A percentile compares a stretch with the other conserved stretches of the same genome.
Conservation (phyloP, 2,797 vertebrate genomes). For the Dipus sagitta region DNA sequence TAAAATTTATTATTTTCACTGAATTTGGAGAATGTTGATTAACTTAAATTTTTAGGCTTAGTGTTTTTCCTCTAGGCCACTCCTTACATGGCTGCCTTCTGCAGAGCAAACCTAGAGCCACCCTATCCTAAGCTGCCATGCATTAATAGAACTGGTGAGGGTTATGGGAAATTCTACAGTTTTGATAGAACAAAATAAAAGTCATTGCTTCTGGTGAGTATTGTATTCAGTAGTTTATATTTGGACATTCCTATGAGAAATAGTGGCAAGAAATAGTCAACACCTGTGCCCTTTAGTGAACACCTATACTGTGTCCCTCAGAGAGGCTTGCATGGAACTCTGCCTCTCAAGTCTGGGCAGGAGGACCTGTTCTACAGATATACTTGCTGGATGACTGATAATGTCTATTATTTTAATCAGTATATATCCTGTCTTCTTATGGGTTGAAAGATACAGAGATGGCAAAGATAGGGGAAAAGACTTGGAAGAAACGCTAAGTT, state of each 20-base stretch:
- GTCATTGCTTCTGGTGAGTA: neutral
- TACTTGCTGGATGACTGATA: neutral
- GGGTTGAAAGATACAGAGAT: neutral
- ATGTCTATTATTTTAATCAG: neutral
- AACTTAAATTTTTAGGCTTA: slow-evolving; percentile 46
- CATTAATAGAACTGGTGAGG: slow-evolving; percentile 31
- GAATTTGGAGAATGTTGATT: neutral
- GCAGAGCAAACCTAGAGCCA: neutral
- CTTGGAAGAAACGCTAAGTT: neutral
- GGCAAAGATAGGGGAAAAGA: too few relatives aligned
- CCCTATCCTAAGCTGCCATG: neutral
- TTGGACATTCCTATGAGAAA: neutral
- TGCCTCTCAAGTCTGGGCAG: too few relatives aligned
- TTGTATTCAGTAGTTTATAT: neutral
- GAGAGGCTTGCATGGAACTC: neutral
- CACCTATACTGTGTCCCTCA: neutral
- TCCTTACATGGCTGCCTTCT: slow-evolving; percentile 27
- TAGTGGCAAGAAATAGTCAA: neutral
- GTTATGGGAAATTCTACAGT: neutral
- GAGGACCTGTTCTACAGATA: neutral
- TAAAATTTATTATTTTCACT: slow-evolving; percentile 22
- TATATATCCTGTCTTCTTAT: neutral
- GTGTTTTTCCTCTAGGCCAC: slow-evolving; percentile 36
- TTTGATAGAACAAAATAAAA: slow-evolving; percentile 46
- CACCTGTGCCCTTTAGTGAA: neutral